Percentiles rank a stretch among this genome's conserved stretches.
Conservation (phyloP, 2,797 vertebrate genomes). For the Hippopotamyrus pictus region DNA sequence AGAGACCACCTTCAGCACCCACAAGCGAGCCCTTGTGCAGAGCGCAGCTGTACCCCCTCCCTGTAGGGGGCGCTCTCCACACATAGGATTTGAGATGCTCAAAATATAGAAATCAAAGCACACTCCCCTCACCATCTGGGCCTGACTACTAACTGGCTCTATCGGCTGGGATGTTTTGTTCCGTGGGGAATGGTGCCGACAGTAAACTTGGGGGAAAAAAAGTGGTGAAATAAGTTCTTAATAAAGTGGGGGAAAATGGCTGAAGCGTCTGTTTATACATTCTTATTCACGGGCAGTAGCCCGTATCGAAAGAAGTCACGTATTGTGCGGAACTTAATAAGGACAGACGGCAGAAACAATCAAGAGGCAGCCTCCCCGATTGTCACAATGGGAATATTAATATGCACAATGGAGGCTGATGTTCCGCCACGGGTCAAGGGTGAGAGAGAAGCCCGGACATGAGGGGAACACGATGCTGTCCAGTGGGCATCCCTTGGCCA, state of each 20-base stretch:
- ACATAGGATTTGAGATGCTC: not conserved
- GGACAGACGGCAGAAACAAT: not conserved
- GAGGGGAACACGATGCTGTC: not conserved
- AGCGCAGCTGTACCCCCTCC: not conserved
- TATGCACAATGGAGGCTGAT: not conserved
- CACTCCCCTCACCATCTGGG: not conserved
- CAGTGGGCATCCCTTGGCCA: not conserved
- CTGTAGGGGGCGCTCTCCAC: not conserved
- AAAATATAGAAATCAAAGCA: not conserved
- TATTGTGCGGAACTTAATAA: not conserved
- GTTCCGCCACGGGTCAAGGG: not conserved
- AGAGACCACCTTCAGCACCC: not conserved
- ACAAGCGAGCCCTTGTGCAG: not conserved
- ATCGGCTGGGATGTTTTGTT: not conserved
- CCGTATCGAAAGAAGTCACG: not conserved
- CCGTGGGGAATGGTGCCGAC: not conserved
- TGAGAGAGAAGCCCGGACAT: not conserved
- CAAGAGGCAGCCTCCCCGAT: not conserved
- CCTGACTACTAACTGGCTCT: not conserved
- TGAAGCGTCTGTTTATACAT: not conserved
- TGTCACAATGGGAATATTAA: not conserved
- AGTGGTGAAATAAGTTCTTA: not conserved
- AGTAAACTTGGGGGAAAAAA: not conserved
- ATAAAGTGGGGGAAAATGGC: not conserved
- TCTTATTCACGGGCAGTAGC: not conserved